Evolutionary conservation across 2,888 invertebrate genomes (phyloP).

Genomic region (Hirtodrosophila cameraria): DNA sequence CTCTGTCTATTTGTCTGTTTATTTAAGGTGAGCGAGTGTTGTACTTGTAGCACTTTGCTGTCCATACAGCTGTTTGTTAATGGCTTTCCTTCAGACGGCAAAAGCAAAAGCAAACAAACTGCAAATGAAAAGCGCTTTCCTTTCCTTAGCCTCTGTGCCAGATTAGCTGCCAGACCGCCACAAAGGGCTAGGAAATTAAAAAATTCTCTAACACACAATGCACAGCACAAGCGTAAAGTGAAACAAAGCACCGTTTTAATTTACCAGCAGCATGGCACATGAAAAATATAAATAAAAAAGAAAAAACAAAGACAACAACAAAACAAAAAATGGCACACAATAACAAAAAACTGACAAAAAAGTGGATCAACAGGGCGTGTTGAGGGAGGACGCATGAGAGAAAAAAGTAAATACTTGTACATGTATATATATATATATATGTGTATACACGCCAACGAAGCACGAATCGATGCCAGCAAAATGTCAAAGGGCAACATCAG

Average conservation of each 20-base stretch:
- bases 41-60: slow-evolving; percentile 41
- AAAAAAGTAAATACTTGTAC: slow-evolving; percentile 4
- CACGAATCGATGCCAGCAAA: slow-evolving; percentile 25
- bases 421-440: not conserved
- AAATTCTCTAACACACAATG: slow-evolving; percentile 54
- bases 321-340: slow-evolving; percentile 14
- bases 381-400: slow-evolving; percentile 7
- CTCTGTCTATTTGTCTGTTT: slow-evolving; percentile 24
- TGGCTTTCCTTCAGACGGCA: slow-evolving; percentile 43
- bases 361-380: slow-evolving; percentile 31
- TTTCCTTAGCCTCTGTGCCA: slow-evolving; percentile 30
- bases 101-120: slow-evolving; percentile 27
- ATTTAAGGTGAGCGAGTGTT: slow-evolving; percentile 54
- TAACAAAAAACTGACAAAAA: slow-evolving; percentile 32
- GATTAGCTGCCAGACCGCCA: slow-evolving; percentile 59
- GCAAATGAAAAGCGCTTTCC: slow-evolving; percentile 20
- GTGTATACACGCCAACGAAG: slow-evolving; percentile 9
- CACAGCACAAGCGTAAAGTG: slow-evolving; percentile 52
- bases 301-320: slow-evolving; percentile 9
- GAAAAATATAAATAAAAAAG: slow-evolving; percentile 28
- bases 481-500: slow-evolving; percentile 47
- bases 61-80: slow-evolving; percentile 60
- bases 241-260: slow-evolving; percentile 73
- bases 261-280: slow-evolving; percentile 49
- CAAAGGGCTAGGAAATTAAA: slow-evolving; percentile 68